Percentiles rank a stretch among this genome's conserved stretches.
These are phyloP conservation scores for Octomys mimax DNA, from an alignment of 2,797 vertebrate species.

Conservation along the genomic window DNA sequence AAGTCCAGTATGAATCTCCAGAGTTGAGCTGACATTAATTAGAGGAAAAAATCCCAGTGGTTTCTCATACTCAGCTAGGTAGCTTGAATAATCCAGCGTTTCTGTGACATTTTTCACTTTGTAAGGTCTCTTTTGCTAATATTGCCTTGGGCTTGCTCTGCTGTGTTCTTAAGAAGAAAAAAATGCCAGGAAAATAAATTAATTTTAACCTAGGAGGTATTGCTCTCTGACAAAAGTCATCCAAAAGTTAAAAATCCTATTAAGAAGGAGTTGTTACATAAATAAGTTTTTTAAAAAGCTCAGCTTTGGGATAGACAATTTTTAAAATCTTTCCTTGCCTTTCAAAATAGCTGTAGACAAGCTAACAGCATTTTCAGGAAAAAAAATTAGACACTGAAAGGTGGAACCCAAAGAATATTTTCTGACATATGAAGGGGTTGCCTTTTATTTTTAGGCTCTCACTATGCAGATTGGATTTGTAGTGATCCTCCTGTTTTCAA, in stretches of 20 bases:
- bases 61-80: neutral
- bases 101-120: neutral
- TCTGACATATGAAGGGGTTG: neutral
- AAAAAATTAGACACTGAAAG: neutral
- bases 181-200: constrained; percentile 27
- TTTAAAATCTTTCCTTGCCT: neutral
- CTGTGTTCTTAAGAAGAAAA: neutral
- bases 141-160: neutral
- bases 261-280: neutral
- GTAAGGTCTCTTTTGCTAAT: neutral
- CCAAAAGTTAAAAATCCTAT: neutral
- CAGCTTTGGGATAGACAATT: neutral
- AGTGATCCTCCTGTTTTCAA: too few species aligned
- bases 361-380: neutral
- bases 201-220: neutral
- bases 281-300: neutral
- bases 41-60: neutral
- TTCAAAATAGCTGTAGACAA: neutral
- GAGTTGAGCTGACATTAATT: constrained; percentile 6
- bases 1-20: neutral
- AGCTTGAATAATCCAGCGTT: neutral
- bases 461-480: too few species aligned
- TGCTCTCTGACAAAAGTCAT: neutral
- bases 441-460: neutral
- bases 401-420: neutral